phyloP scores from a whole-genome alignment of 2,113 vertebrate species.

The Channa maculata region DNA sequence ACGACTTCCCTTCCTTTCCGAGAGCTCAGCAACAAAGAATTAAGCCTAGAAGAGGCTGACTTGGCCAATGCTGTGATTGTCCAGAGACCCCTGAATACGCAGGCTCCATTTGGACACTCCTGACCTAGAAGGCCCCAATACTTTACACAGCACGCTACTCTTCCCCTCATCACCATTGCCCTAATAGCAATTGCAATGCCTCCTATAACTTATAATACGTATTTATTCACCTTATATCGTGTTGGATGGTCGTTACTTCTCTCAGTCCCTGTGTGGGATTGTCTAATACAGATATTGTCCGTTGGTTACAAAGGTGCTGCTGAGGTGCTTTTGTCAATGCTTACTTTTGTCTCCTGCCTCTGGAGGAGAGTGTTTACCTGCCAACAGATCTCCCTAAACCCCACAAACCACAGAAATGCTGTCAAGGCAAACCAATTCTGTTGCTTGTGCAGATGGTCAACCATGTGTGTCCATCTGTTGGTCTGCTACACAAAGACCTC shows the following conservation, averaged over 20 bases:
- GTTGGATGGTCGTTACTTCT: slow-evolving; percentile 14
- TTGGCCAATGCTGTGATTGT: slow-evolving; percentile 91
- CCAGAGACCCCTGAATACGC: slow-evolving; percentile 87
- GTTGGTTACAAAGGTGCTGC: slow-evolving; percentile 23
- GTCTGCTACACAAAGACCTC: slow-evolving; percentile 4
- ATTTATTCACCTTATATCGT: slow-evolving; percentile 16
- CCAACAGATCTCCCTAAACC: slow-evolving; percentile 1
- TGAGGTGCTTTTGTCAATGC: slow-evolving; percentile 10
- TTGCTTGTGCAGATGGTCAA: slow-evolving; percentile 27
- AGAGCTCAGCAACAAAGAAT: slow-evolving; percentile 83
- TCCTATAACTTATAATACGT: background rate
- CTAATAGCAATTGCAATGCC: background rate
- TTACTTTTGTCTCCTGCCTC: slow-evolving; percentile 19
- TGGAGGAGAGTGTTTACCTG: slow-evolving; percentile 38
- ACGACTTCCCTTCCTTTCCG: slow-evolving; percentile 89
- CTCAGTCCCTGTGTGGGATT: slow-evolving; percentile 19
- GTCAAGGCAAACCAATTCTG: slow-evolving; percentile 11
- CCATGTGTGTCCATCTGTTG: slow-evolving; percentile 29
- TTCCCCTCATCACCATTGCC: background rate
- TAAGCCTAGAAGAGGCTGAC: slow-evolving; percentile 89
- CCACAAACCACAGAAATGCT: slow-evolving; percentile 4
- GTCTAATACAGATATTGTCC: slow-evolving; percentile 17
- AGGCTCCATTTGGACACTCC: slow-evolving; percentile 84
- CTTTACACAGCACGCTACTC: background rate
- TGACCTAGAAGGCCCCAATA: slow-evolving; percentile 52